Evolutionary conservation across 2,113 vertebrate species (phyloP), one percentile per base, ranked within the genome.

Genomic region (Pelodiscus sinensis): DNA sequence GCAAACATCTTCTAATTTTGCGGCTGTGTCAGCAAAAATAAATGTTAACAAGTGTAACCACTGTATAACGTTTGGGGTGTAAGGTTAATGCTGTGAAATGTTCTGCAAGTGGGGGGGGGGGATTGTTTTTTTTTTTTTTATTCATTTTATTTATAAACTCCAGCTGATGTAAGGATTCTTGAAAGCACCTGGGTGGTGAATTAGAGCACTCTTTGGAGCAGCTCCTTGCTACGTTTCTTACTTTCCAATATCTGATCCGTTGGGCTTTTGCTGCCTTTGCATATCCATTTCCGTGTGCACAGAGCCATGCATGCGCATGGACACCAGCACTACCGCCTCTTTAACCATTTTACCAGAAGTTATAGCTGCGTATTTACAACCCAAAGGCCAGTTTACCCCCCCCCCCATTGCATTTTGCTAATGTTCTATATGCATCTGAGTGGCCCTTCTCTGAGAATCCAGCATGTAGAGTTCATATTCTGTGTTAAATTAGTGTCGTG

Each of bases 1-100:
- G 81, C 71, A 81, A 55, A 7, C 84, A 9, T 25, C 57, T 81
- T 90, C 87, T 90, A 2, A 58, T 15, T 1, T 1, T 11, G n/a
- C 68, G 80, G 1, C 82, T 86, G 57, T 35, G 35, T 79, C 73
- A 87, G 78, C 71, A 25, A 31, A 87, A 82, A 77, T 60, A 35
- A 79, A 85, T 78, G 2, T 58, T 81, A 87, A 80, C 87, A 90
- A 58, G 81, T 50, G 56, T 93, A 27, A 68, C 31, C 2, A 1
- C 9, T 27, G 2, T 81, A 9, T 38, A 35, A 38, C 9, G 10
- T 81, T 1, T 1, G 50, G 85, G 12, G 16, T 54, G 65, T 58
- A 57, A 86, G 83, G 77, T 93, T 89, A 90, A 84, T 80, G 65
- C 29, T 83, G 73, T 87, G 90, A 81, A 85, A 79, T 79, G 13